Percentiles rank a stretch among this genome's conserved stretches.
phyloP scores from a whole-genome alignment of 2,113 vertebrate species.

The Onychostruthus taczanowskii region DNA sequence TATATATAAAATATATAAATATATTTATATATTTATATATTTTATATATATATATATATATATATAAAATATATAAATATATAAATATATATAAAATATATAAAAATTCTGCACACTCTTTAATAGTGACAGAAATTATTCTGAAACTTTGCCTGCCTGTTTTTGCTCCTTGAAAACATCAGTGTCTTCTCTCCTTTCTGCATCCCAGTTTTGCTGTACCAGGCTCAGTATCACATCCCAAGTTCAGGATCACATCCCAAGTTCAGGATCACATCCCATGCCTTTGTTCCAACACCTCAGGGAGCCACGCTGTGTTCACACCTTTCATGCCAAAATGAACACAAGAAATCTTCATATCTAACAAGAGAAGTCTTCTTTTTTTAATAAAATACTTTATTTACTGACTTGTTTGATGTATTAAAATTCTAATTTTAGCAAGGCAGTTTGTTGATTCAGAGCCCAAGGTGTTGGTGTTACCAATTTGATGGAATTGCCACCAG shows the following conservation, averaged over 20 bases:
- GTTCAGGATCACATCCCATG: not conserved
- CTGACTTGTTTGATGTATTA: not conserved
- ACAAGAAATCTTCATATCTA: not conserved
- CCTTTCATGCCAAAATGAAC: not conserved
- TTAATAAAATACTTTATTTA: not conserved
- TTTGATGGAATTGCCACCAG: not conserved
- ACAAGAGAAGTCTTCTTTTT: not conserved
- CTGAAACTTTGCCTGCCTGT: accelerated
- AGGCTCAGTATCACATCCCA: not conserved
- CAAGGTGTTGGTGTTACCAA: not conserved
- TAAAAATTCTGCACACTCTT: too few relatives aligned
- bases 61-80: too few relatives aligned
- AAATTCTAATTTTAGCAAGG: not conserved
- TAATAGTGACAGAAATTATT: not conserved
- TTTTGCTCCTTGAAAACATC: not conserved
- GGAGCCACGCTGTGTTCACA: not conserved
- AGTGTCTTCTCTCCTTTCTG: accelerated
- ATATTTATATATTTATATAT: too few relatives aligned
- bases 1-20: too few relatives aligned
- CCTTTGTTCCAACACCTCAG: not conserved
- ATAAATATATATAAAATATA: too few relatives aligned
- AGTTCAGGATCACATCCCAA: not conserved
- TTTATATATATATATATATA: too few relatives aligned
- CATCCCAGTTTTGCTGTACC: not conserved
- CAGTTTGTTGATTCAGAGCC: not conserved